These are phyloP conservation scores for Macrobrachium nipponense DNA, from an alignment of 1,140 invertebrate genomes.

Conservation along the genomic window DNA sequence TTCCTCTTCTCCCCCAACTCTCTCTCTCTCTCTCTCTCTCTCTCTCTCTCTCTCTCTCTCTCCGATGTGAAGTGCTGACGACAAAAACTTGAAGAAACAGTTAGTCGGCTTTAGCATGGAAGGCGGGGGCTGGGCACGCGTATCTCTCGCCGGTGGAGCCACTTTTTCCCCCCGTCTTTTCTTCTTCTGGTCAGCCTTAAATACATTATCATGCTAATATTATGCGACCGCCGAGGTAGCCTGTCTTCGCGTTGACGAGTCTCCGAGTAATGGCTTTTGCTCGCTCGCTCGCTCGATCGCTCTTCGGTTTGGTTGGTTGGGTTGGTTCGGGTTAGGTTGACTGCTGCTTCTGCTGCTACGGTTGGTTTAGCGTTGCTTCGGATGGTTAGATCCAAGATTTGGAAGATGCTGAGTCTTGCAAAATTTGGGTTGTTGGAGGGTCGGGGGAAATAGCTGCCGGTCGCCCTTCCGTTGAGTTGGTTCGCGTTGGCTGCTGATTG, in stretches of 20 bases:
- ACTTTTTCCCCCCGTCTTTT: constrained; percentile 25
- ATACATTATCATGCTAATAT: constrained; percentile 59
- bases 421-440: no score
- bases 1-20: not conserved
- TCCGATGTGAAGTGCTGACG: constrained; percentile 33
- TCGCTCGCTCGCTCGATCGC: not conserved
- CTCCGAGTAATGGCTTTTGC: constrained; percentile 37
- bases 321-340: not conserved
- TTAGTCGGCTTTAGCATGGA: constrained; percentile 34
- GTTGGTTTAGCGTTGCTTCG: not conserved
- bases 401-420: no score
- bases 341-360: not conserved
- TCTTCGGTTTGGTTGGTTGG: not conserved
- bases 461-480: no score
- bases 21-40: not conserved
- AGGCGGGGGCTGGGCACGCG: constrained; percentile 38
- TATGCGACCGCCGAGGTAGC: constrained; percentile 27
- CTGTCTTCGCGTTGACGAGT: constrained; percentile 35
- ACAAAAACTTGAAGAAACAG: constrained; percentile 60
- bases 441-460: no score
- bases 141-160: constrained; percentile 13
- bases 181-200: constrained; percentile 49
- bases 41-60: not conserved
- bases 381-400: no score
- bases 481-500: no score